phyloP scores from a whole-genome alignment of 2,113 vertebrate species.

The Cyprinodon brontotheroides region DNA sequence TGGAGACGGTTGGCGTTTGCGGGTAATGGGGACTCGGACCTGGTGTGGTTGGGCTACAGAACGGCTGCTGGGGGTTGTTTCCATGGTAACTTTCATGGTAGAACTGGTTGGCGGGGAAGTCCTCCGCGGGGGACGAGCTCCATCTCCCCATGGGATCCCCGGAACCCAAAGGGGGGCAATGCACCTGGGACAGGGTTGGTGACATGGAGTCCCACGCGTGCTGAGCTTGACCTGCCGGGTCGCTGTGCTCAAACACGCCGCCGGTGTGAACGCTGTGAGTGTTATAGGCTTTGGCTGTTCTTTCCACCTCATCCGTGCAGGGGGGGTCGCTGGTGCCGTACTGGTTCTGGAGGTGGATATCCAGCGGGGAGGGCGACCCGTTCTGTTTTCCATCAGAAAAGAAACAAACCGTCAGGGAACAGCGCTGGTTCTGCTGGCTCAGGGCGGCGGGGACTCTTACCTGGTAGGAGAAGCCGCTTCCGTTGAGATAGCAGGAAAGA shows the following conservation, averaged over 20 bases:
- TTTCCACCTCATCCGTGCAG: constrained; percentile 4
- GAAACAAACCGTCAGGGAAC: neutral
- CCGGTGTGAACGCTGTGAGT: neutral
- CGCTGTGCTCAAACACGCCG: neutral
- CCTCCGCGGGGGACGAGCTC: constrained; percentile 27
- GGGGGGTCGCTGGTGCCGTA: neutral
- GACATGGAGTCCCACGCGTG: constrained; percentile 44
- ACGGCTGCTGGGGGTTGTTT: constrained; percentile 18
- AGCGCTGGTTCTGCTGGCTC: neutral
- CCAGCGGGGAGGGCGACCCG: constrained; percentile 6
- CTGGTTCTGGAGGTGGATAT: constrained; percentile 29
- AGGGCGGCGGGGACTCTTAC: neutral
- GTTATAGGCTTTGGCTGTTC: constrained; percentile 3
- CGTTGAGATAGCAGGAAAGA: constrained; percentile 3
- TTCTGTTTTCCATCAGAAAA: constrained; percentile 22
- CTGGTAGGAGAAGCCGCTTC: constrained; percentile 21
- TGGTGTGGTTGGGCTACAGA: constrained; percentile 53
- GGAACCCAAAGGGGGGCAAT: constrained; percentile 19
- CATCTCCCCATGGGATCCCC: constrained; percentile 7
- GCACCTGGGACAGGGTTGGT: constrained; percentile 71
- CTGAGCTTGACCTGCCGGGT: neutral
- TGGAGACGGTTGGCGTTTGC: constrained; percentile 36
- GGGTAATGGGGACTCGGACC: constrained; percentile 62
- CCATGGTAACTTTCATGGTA: constrained; percentile 26
- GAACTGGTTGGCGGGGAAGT: constrained; percentile 20